Percentiles rank a stretch among this genome's conserved stretches.
Evolutionary conservation across 2,888 invertebrate species (phyloP).

Genomic region (Ferdinandea cuprea): DNA sequence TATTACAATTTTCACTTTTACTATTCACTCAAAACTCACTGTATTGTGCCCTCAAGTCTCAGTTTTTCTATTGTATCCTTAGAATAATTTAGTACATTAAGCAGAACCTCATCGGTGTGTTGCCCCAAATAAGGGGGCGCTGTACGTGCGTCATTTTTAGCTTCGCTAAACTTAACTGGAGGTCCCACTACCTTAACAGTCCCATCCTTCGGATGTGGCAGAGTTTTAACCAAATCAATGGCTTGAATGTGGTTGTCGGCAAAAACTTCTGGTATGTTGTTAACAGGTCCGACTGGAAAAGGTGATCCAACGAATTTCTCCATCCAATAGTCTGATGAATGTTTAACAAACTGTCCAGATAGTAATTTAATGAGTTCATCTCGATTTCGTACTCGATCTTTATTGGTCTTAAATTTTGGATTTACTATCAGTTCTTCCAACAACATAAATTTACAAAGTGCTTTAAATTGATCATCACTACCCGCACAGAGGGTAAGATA

Average conservation of each 20-base stretch:
- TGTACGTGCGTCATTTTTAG: slow-evolving; percentile 87
- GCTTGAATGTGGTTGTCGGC: slow-evolving; percentile 92
- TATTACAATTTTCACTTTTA: too few species aligned
- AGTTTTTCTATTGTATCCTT: slow-evolving; percentile 85
- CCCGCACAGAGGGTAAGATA: slow-evolving; percentile 94
- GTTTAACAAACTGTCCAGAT: slow-evolving; percentile 85
- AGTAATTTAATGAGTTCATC: slow-evolving; percentile 87
- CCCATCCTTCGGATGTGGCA: slow-evolving; percentile 89
- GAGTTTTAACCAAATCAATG: slow-evolving; percentile 88
- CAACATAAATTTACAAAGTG: slow-evolving; percentile 87
- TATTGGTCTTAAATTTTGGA: slow-evolving; percentile 88
- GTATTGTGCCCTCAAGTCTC: slow-evolving; percentile 78
- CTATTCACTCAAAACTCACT: slow-evolving; percentile 76
- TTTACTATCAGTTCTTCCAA: slow-evolving; percentile 86
- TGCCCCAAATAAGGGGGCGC: slow-evolving; percentile 94
- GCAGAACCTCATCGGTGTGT: slow-evolving; percentile 91
- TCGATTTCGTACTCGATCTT: slow-evolving; percentile 90
- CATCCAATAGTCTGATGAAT: slow-evolving; percentile 90
- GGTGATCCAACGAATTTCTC: slow-evolving; percentile 87
- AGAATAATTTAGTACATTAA: slow-evolving; percentile 87
- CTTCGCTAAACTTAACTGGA: slow-evolving; percentile 91
- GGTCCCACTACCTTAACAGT: slow-evolving; percentile 92
- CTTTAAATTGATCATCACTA: slow-evolving; percentile 91
- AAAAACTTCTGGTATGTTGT: slow-evolving; percentile 93
- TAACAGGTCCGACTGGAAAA: slow-evolving; percentile 96